A percentile compares a stretch with the other conserved stretches of the same genome.
phyloP scores from a whole-genome alignment of 2,888 invertebrate genomes.

The Lottia gigantea region DNA sequence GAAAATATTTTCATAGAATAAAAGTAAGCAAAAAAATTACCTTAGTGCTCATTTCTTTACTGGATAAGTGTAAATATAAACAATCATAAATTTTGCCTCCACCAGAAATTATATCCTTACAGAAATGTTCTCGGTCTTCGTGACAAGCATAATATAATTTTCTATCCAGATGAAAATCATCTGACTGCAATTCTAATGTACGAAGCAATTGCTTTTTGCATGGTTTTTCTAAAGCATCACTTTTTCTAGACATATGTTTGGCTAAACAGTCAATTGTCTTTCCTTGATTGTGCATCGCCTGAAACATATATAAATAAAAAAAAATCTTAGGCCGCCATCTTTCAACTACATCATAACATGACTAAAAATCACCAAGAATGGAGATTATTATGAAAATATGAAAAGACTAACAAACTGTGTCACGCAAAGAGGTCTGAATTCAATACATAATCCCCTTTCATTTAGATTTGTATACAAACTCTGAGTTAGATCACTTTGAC shows the following conservation, averaged over 20 bases:
- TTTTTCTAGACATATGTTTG: constrained; percentile 72
- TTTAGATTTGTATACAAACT: too few relatives aligned
- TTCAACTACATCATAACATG: too few relatives aligned
- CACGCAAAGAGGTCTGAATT: too few relatives aligned
- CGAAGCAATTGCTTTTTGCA: constrained; percentile 85
- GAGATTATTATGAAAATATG: too few relatives aligned
- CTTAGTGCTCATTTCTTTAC: constrained; percentile 73
- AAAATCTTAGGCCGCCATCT: too few relatives aligned
- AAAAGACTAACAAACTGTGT: too few relatives aligned
- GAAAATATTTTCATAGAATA: too few relatives aligned
- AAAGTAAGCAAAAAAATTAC: constrained; percentile 49
- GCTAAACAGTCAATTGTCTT: constrained; percentile 87
- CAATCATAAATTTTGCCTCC: constrained; percentile 90
- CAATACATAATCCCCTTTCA: too few relatives aligned
- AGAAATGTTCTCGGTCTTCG: constrained; percentile 80
- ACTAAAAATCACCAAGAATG: too few relatives aligned
- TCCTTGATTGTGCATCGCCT: constrained; percentile 76
- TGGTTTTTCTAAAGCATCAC: constrained; percentile 61
- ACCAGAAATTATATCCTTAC: constrained; percentile 80
- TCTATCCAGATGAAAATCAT: constrained; percentile 87
- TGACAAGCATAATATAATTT: constrained; percentile 90
- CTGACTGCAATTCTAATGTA: constrained; percentile 89
- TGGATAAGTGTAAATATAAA: constrained; percentile 84
- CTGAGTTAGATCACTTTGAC: too few relatives aligned
- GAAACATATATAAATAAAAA: too few relatives aligned